These are phyloP conservation scores for Catocala fraxini DNA, from an alignment of 2,888 invertebrate genomes.

Conservation along the genomic window DNA sequence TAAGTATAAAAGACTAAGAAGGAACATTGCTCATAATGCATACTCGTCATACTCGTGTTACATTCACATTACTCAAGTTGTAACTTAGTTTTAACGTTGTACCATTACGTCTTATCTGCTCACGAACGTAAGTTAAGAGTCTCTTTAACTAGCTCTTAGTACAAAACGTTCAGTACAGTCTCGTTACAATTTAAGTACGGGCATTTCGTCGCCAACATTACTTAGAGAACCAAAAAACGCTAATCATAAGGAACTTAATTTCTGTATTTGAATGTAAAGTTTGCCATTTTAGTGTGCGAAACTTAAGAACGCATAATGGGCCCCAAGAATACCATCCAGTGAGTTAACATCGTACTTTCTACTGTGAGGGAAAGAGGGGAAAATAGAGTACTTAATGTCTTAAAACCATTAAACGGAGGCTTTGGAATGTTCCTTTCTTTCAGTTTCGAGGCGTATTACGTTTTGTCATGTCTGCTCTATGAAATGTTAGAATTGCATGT, in stretches of 20 bases:
- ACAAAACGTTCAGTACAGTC: neutral
- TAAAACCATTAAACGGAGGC: too few relatives aligned
- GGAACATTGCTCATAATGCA: neutral
- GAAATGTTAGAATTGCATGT: too few relatives aligned
- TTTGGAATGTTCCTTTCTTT: too few relatives aligned
- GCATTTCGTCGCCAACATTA: neutral
- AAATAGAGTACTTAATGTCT: neutral
- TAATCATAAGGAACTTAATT: constrained; percentile 13
- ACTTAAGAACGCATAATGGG: constrained; percentile 12
- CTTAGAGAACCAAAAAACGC: neutral
- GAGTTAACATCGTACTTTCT: constrained; percentile 1
- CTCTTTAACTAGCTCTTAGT: neutral
- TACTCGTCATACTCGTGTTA: neutral
- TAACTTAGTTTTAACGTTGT: too few relatives aligned
- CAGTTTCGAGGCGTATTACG: too few relatives aligned
- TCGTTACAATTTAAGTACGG: neutral
- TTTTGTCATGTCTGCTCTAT: too few relatives aligned
- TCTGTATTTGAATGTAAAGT: constrained; percentile 12
- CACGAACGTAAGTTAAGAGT: neutral
- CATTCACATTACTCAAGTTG: too few relatives aligned
- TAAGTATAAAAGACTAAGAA: too few relatives aligned
- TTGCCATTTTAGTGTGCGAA: constrained; percentile 11
- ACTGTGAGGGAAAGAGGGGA: neutral
- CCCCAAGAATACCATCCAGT: constrained; percentile 8
- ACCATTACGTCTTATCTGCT: neutral